A percentile compares a stretch with the other conserved stretches of the same genome.
phyloP scores from a whole-genome alignment of 2,113 vertebrate genomes.

The Gallinago media region DNA sequence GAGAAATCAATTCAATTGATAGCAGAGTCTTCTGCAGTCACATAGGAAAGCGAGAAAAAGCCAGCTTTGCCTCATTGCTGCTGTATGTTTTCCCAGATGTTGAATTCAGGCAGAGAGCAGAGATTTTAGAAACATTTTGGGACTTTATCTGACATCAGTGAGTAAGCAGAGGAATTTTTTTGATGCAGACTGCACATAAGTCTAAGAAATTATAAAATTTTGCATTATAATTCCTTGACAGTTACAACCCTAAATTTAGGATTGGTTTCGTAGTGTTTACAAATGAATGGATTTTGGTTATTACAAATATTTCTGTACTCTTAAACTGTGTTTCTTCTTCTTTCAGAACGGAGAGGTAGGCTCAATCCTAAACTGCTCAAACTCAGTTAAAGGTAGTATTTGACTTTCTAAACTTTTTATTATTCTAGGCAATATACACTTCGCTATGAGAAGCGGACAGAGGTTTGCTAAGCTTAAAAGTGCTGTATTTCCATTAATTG shows the following conservation, averaged over 20 bases:
- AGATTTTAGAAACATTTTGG: background rate
- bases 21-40: background rate
- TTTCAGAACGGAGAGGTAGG: constrained; percentile 91
- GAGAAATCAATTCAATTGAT: background rate
- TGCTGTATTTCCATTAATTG: background rate
- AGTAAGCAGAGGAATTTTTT: background rate
- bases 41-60: background rate
- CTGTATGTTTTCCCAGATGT: background rate
- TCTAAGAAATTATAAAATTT: background rate
- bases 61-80: background rate
- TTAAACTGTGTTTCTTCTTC: constrained; percentile 64
- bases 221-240: background rate
- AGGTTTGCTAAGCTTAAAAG: background rate
- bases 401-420: constrained; percentile 23
- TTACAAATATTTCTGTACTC: background rate
- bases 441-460: background rate
- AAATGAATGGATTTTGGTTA: constrained; percentile 2
- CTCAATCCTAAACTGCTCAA: constrained; percentile 54
- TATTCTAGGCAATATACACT: constrained; percentile 18
- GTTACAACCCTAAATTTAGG: background rate
- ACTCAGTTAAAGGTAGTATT: constrained; percentile 72
- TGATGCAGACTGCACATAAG: background rate
- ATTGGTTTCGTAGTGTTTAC: background rate
- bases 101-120: background rate
- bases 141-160: background rate